These are phyloP conservation scores for Pelochelys cantorii DNA, from an alignment of 2,797 vertebrate species.

Conservation along the genomic window DNA sequence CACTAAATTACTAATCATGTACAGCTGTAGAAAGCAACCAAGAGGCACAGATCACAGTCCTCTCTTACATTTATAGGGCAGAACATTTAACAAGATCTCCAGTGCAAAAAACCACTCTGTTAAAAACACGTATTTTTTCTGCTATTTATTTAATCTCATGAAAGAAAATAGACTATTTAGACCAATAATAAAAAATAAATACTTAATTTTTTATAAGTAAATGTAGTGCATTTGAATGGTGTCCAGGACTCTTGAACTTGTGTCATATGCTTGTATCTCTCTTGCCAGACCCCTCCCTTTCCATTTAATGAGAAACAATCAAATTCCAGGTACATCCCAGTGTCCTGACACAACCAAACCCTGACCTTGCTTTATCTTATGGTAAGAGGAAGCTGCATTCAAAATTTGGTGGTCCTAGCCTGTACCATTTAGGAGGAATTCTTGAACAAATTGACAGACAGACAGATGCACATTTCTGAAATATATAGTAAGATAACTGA, in stretches of 20 bases:
- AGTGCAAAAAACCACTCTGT: slow-evolving; percentile 9
- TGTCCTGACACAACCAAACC: too few relatives aligned
- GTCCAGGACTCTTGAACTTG: neutral
- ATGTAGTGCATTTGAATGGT: neutral
- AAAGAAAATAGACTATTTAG: neutral
- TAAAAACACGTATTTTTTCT: neutral
- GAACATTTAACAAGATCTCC: slow-evolving; percentile 49
- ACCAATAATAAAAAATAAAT: neutral
- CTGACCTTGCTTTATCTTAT: too few relatives aligned
- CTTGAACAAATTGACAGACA: too few relatives aligned
- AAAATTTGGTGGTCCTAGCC: too few relatives aligned
- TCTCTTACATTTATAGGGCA: slow-evolving; percentile 41
- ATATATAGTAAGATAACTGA: neutral
- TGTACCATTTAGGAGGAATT: too few relatives aligned
- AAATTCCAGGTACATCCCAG: too few relatives aligned
- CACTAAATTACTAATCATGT: slow-evolving; percentile 58
- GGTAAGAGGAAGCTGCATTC: too few relatives aligned
- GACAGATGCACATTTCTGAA: too few relatives aligned
- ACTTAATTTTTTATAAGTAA: accelerated
- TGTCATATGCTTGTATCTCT: accelerated
- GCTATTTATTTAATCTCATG: slow-evolving; percentile 37
- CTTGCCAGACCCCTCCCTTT: too few relatives aligned
- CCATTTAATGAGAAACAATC: too few relatives aligned
- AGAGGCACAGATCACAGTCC: slow-evolving; percentile 24
- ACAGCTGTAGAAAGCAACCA: slow-evolving; percentile 44